These are phyloP conservation scores for Hyles lineata DNA, from an alignment of 2,888 invertebrate genomes.

Conservation along the genomic window DNA sequence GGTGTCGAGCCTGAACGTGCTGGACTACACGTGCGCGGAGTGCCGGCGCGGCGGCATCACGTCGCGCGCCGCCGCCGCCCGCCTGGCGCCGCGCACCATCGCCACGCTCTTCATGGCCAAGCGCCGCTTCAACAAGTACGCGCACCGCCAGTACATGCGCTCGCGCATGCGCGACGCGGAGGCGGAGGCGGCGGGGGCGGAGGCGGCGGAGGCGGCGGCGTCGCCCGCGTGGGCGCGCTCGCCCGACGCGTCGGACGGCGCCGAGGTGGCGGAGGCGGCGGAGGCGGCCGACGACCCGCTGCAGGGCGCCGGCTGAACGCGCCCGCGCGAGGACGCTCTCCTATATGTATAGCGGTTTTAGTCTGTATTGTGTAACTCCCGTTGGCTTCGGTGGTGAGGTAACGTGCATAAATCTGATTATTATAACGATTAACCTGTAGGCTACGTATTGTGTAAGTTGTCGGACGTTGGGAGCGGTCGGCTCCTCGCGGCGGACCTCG, in stretches of 20 bases:
- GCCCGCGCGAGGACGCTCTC: constrained; percentile 36
- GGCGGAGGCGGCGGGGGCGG: constrained; percentile 38
- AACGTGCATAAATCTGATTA: constrained; percentile 82
- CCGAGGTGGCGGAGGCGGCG: constrained; percentile 34
- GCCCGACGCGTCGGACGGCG: constrained; percentile 24
- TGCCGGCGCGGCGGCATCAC: constrained; percentile 82
- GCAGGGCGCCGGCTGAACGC: constrained; percentile 37
- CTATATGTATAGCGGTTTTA: constrained; percentile 41
- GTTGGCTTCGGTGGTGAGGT: constrained; percentile 79
- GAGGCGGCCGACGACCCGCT: constrained; percentile 39
- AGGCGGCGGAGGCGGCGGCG: constrained; percentile 37
- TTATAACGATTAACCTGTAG: constrained; percentile 75
- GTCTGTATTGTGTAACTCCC: constrained; percentile 68
- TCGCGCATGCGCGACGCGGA: constrained; percentile 48
- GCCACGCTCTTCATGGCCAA: constrained; percentile 83
- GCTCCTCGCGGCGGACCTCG: constrained; percentile 4
- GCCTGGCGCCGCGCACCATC: constrained; percentile 79
- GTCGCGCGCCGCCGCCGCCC: constrained; percentile 79
- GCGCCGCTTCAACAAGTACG: constrained; percentile 83
- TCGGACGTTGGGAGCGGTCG: constrained; percentile 66
- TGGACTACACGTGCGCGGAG: constrained; percentile 82
- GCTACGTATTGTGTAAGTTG: constrained; percentile 68
- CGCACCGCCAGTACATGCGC: constrained; percentile 78
- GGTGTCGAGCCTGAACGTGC: constrained; percentile 69
- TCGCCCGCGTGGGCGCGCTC: constrained; percentile 35